These are phyloP conservation scores for Acanthochromis polyacanthus DNA, from an alignment of 2,113 vertebrate genomes.

Conservation along the genomic window DNA sequence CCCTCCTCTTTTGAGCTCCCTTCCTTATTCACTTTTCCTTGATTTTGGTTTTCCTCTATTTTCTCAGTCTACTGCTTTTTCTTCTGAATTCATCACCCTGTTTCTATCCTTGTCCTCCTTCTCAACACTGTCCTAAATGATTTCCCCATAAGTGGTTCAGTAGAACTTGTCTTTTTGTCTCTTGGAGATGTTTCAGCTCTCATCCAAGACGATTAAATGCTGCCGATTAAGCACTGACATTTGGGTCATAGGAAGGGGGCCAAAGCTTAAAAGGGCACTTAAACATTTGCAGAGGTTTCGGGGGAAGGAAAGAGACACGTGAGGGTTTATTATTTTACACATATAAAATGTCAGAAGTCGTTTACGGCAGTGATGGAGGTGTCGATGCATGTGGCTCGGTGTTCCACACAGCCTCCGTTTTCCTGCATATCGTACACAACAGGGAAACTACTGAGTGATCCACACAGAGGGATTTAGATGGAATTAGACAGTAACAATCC, in stretches of 20 bases:
- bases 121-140: conserved; percentile 12
- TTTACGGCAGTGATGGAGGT: conserved; percentile 6
- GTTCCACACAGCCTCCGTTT: conserved; percentile 12
- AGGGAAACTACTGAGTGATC: conserved; percentile 46
- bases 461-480: conserved; percentile 62
- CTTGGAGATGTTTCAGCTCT: too few relatives aligned
- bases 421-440: conserved; percentile 57
- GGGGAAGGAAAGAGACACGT: neutral
- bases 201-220: neutral
- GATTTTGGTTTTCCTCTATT: neutral
- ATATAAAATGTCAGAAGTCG: neutral
- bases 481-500: conserved; percentile 69
- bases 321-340: conserved; percentile 25
- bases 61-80: neutral
- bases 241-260: conserved; percentile 32
- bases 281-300: conserved; percentile 29
- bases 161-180: conserved; percentile 31
- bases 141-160: conserved; percentile 49
- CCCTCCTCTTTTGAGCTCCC: conserved; percentile 40
- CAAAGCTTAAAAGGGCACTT: conserved; percentile 26
- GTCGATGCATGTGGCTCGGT: neutral
- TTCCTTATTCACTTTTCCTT: conserved; percentile 9
- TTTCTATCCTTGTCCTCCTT: conserved; percentile 1
- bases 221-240: conserved; percentile 59
- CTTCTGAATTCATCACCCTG: conserved; percentile 15